phyloP scores from a whole-genome alignment of 2,113 vertebrate genomes.

The Misgurnus mizolepis region DNA sequence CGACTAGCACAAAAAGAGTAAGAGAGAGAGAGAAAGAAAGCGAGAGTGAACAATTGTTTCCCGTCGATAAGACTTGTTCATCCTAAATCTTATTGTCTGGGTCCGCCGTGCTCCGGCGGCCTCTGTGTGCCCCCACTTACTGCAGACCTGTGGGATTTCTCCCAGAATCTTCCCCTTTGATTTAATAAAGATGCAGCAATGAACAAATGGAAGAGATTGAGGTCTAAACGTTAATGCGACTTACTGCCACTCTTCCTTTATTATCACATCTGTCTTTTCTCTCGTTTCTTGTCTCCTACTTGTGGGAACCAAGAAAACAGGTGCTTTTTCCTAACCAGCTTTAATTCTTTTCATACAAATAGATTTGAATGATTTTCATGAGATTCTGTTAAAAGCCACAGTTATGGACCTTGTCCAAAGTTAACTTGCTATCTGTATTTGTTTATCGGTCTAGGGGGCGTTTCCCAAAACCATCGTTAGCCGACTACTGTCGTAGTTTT shows the following conservation, averaged over 20 bases:
- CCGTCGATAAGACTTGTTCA: conserved; percentile 60
- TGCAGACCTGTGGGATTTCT: conserved; percentile 68
- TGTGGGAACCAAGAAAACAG: too few relatives aligned
- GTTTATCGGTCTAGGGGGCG: too few relatives aligned
- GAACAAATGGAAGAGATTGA: conserved; percentile 67
- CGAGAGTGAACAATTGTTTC: conserved; percentile 59
- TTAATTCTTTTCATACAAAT: background rate
- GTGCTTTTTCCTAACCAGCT: too few relatives aligned
- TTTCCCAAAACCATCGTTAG: too few relatives aligned
- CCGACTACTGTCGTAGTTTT: too few relatives aligned
- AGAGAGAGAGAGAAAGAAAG: conserved; percentile 26
- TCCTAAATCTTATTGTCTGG: conserved; percentile 63
- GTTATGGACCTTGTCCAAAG: too few relatives aligned
- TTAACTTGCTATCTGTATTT: too few relatives aligned
- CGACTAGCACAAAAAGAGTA: background rate
- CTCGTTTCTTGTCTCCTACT: background rate
- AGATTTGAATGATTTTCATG: background rate
- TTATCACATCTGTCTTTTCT: conserved; percentile 50
- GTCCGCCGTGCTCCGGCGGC: conserved; percentile 48
- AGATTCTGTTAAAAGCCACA: background rate
- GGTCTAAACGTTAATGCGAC: conserved; percentile 52
- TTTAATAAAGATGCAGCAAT: conserved; percentile 72
- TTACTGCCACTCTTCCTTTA: conserved; percentile 64
- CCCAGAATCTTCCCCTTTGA: conserved; percentile 54
- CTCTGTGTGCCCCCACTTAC: conserved; percentile 63